phyloP scores from a whole-genome alignment of 2,113 vertebrate genomes.

The Apodemus speciosus region DNA sequence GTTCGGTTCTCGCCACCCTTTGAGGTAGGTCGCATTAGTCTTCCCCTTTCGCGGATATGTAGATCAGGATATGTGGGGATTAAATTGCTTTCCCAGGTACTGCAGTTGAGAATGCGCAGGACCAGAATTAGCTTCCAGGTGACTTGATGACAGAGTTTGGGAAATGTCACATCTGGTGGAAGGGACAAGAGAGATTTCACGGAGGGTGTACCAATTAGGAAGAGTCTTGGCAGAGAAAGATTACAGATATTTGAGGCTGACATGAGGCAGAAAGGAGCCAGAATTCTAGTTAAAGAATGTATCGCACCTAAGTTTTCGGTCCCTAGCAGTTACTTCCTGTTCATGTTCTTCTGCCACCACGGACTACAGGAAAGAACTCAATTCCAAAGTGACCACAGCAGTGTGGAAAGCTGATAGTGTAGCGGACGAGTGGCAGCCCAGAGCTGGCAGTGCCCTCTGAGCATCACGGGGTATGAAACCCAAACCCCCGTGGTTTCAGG shows the following conservation, averaged over 20 bases:
- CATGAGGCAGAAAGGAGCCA: not conserved
- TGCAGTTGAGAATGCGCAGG: not conserved
- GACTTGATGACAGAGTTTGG: not conserved
- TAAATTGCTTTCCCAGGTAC: not conserved
- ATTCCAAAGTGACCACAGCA: not conserved
- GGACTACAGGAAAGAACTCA: not conserved
- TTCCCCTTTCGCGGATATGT: not conserved
- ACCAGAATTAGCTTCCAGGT: not conserved
- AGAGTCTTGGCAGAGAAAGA: not conserved
- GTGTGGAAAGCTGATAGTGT: not conserved
- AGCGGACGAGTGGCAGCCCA: not conserved
- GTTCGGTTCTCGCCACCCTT: conserved; percentile 9
- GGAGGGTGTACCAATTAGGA: not conserved
- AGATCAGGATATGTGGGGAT: not conserved
- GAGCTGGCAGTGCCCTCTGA: not conserved
- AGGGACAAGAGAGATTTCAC: not conserved
- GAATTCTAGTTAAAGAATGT: not conserved
- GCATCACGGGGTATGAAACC: not conserved
- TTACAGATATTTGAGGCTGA: not conserved
- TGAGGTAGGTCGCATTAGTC: not conserved
- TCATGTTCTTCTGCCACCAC: not conserved
- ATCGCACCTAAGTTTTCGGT: not conserved
- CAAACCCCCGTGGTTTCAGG: not conserved
- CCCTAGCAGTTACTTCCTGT: not conserved
- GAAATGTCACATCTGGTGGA: not conserved